A percentile compares a stretch with the other conserved stretches of the same genome.
Conservation (phyloP, 2,113 vertebrate species). For the Coryphaenoides rupestris region DNA sequence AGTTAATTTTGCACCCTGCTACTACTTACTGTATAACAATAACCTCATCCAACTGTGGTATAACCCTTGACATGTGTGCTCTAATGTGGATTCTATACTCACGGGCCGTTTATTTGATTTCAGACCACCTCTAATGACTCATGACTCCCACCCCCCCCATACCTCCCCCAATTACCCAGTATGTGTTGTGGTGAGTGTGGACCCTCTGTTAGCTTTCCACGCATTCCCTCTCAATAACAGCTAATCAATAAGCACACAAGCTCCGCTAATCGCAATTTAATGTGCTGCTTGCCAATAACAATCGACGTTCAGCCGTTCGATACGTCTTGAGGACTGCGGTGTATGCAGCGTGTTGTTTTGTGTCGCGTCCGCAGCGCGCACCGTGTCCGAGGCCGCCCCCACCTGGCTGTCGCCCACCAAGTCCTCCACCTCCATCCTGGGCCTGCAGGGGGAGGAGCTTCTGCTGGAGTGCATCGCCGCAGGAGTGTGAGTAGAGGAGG, state of each 20-base stretch:
- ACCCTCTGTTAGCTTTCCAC: conserved; percentile 24
- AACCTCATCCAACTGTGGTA: too few species aligned
- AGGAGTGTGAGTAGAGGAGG: conserved; percentile 87
- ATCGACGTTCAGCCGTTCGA: neutral
- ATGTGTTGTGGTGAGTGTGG: conserved; percentile 77
- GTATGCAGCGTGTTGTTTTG: neutral
- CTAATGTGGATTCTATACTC: conserved; percentile 28
- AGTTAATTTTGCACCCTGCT: too few species aligned
- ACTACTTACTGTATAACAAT: too few species aligned
- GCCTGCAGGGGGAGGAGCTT: conserved; percentile 85
- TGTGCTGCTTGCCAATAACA: neutral
- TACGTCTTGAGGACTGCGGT: neutral
- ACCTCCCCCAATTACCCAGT: conserved; percentile 76
- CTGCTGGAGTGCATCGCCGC: conserved; percentile 93
- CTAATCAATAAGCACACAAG: too few species aligned
- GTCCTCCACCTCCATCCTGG: conserved; percentile 82
- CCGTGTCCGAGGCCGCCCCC: conserved; percentile 83
- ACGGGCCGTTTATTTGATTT: conserved; percentile 76
- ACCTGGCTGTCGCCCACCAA: conserved; percentile 87
- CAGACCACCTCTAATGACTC: conserved; percentile 80
- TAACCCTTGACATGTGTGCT: too few species aligned
- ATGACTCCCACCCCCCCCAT: conserved; percentile 51
- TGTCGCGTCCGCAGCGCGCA: conserved; percentile 75
- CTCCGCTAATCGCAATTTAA: too few species aligned
- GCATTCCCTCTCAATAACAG: neutral